phyloP scores from a whole-genome alignment of 2,888 invertebrate species.

The Eupeodes latifasciatus region DNA sequence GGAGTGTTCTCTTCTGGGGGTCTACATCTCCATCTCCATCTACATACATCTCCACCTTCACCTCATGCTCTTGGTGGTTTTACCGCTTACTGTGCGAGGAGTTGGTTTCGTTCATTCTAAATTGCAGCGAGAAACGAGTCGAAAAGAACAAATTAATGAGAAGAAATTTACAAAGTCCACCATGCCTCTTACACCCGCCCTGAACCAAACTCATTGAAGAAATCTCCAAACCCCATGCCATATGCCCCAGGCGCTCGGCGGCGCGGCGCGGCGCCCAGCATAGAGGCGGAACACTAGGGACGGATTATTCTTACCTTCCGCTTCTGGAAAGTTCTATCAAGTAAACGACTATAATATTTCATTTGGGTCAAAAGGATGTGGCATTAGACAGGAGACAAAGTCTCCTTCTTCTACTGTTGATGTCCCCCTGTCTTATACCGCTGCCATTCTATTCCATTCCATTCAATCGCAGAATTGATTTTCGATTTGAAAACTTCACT shows the following conservation, averaged over 20 bases:
- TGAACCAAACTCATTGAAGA: not conserved
- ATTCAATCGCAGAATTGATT: conserved; percentile 72
- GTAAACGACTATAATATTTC: conserved; percentile 73
- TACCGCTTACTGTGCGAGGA: not conserved
- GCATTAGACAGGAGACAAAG: conserved; percentile 46
- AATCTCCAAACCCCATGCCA: not conserved
- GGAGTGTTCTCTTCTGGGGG: conserved; percentile 33
- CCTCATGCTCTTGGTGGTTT: not conserved
- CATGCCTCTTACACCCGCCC: not conserved
- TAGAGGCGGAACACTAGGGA: conserved; percentile 11
- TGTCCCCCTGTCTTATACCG: conserved; percentile 1
- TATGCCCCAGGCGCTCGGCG: too few species aligned
- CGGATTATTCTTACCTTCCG: conserved; percentile 63
- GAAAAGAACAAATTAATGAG: conserved; percentile 75
- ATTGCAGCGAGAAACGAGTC: conserved; percentile 65
- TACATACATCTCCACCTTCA: too few species aligned
- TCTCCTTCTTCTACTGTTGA: conserved; percentile 1
- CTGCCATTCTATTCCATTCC: not conserved
- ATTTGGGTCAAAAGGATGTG: conserved; percentile 69
- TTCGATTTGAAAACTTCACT: conserved; percentile 73
- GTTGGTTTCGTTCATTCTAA: conserved; percentile 36
- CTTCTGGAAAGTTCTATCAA: conserved; percentile 61
- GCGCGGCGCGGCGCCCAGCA: conserved; percentile 1
- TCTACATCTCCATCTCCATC: not conserved
- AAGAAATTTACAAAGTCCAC: conserved; percentile 67